Base-by-base conservation (phyloP, 2,113 vertebrate genomes). In the Caloenas nicobarica region DNA sequence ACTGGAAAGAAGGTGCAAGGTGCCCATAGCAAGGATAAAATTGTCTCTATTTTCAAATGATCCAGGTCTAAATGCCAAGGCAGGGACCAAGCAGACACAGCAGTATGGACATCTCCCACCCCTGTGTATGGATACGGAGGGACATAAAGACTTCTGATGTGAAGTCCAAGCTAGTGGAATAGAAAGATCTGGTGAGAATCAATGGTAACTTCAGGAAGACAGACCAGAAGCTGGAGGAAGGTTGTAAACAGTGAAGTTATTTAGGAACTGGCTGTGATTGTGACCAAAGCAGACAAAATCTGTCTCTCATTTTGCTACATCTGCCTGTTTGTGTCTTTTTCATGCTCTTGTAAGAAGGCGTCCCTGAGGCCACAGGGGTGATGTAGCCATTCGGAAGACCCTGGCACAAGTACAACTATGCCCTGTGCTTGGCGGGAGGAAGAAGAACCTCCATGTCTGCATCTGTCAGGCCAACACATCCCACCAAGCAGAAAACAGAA, bases 61-160 rank as follows among this genome's bases (percentile, higher is more conserved):
- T 64, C 7, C 46, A n/a, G 19, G 9, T 11, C 13, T 42, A 56
- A 81, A 4, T 48, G 21, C 21, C 34, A 70, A 65, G 56, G 36
- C 23, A 79, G 36, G 42, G 33, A 86, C 16, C 11, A 54, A 86
- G 38, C 22, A 73, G 22, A 26, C 31, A 60, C 44, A 87, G 36
- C 48, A 70, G 7, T 10, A 11, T 0, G 3, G 18, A 58, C 14
- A 62, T 18, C 26, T 92, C 54, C 22, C 16, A 42, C 1, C 9
- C 11, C 40, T 61, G 14, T 33, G 8, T 19, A 50, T 70, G 54
- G 44, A 44, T 25, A 42, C 19, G 70, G 51, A 86, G 7, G 36
- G 9, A 61, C 28, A 4, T 3, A 44, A 90, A 80, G 21, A 5
- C 22, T 70, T 65, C n/a, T 65, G 34, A 11, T 44, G 3, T 28